These are phyloP conservation scores for Heliocidaris erythrogramma DNA, from an alignment of 35 echinoderm and acorn worm genomes.

Conservation along the genomic window DNA sequence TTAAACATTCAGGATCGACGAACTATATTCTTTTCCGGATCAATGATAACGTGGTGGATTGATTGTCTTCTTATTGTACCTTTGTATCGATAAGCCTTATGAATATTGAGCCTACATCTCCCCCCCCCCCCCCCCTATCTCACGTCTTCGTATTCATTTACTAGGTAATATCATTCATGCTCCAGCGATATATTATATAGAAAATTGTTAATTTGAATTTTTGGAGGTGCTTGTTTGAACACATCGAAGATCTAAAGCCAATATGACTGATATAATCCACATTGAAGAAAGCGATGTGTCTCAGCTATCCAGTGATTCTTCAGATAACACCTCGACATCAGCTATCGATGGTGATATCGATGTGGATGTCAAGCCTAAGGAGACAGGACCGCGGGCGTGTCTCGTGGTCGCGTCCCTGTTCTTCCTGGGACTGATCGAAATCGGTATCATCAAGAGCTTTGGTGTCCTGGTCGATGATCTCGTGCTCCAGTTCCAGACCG, in stretches of 20 bases:
- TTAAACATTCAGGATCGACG: no score
- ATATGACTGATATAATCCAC: not conserved
- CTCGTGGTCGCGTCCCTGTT: constrained; percentile 17
- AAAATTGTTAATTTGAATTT: not conserved
- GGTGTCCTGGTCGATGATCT: constrained; percentile 37
- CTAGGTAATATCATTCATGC: not conserved
- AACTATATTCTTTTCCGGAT: no score
- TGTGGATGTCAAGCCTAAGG: not conserved
- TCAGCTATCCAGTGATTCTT: not conserved
- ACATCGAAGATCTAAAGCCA: not conserved
- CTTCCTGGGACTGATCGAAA: not conserved
- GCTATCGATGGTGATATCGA: not conserved
- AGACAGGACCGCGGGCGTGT: not conserved
- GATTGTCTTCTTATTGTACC: no score
- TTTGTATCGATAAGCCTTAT: no score
- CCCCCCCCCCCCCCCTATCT: no score
- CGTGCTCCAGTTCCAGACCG: not conserved
- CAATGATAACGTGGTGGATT: no score
- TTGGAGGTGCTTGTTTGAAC: not conserved
- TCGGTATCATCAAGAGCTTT: constrained; percentile 5
- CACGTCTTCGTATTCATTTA: no score
- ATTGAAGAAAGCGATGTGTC: not conserved
- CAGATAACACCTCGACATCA: not conserved
- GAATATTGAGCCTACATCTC: no score
- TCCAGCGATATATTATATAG: no score